Evolutionary conservation across 2,797 vertebrate species (phyloP).

Genomic region (Phrynocephalus forsythii): DNA sequence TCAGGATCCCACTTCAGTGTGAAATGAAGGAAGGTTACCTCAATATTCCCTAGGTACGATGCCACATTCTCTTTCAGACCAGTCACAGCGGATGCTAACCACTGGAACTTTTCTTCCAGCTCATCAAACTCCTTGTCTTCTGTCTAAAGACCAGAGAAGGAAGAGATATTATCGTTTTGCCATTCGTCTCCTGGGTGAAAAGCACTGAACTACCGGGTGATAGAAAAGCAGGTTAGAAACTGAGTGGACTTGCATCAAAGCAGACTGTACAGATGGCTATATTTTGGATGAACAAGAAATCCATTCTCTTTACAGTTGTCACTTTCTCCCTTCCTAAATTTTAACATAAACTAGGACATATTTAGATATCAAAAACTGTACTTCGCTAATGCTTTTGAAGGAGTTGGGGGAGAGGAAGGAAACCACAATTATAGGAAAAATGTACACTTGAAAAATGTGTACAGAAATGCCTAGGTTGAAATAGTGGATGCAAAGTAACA

Average conservation of each 20-base stretch:
- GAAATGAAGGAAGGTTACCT: slow-evolving; percentile 78
- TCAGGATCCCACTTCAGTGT: neutral
- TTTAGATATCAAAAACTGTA: neutral
- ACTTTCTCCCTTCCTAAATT: neutral
- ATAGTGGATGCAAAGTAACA: neutral
- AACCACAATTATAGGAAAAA: no score
- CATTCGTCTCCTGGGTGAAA: neutral
- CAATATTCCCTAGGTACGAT: slow-evolving; percentile 83
- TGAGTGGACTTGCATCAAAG: neutral
- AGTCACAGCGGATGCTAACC: slow-evolving; percentile 83
- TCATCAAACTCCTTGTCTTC: slow-evolving; percentile 91
- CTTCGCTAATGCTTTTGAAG: neutral
- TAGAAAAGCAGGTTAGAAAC: neutral
- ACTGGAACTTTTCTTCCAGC: slow-evolving; percentile 86
- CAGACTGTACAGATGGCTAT: neutral
- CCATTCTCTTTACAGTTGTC: neutral
- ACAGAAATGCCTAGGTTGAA: neutral
- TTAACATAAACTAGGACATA: neutral
- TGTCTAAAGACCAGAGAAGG: slow-evolving; percentile 72
- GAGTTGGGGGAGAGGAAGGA: neutral
- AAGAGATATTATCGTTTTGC: slow-evolving; percentile 7
- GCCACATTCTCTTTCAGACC: slow-evolving; percentile 86
- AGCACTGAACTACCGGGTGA: neutral
- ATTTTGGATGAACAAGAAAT: neutral
- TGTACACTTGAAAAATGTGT: neutral